Base-by-base conservation (phyloP, 2,888 invertebrate species). In the Muschampia plurimacula region DNA sequence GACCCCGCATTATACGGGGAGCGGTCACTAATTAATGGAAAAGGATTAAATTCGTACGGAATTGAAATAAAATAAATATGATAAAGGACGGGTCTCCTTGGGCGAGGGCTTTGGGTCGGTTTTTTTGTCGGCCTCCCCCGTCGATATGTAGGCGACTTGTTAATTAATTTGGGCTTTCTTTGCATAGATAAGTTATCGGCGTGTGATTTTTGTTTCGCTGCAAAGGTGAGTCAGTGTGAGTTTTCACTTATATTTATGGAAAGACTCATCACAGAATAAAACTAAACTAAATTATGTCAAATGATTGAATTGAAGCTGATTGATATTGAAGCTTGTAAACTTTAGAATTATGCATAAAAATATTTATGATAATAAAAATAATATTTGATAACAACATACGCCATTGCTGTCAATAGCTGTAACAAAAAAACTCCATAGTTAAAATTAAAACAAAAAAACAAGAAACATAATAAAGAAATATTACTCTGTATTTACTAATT, bases 61-160 rank as follows among this genome's bases (percentile, higher is more conserved):
- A 93, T 93, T 91, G 92, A 93, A 94, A 93, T 93, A 93, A 93
- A 94, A 94, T 94, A 94, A 93, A 93, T 93, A 93, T 93, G 93
- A 93, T 91, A 89, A 92, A 89, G 91, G 85, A 80, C 79, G 76
- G 88, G 84, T 81, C 87, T 87, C 84, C 88, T 89, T 89, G 84
- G 87, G 81, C 82, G 79, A 79, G 77, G 78, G 79, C 75, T 63
- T 73, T 64, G 77, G 78, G 79, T 76, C 81, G 79, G 79, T 82
- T 81, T 80, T 78, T 80, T 80, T 81, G 74, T 72, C 15, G 49
- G 86, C 84, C 82, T 81, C 79, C 74, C 78, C 82, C 85, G 87
- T 88, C 90, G 85, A 90, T 90, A 87, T 78, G 82, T 79, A 72
- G 76, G 73, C 72, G 75, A 77, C 79, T 80, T 76, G 77, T 79